Evolutionary conservation across 1,140 invertebrate species (phyloP).

Genomic region (Hormaphis cornu): DNA sequence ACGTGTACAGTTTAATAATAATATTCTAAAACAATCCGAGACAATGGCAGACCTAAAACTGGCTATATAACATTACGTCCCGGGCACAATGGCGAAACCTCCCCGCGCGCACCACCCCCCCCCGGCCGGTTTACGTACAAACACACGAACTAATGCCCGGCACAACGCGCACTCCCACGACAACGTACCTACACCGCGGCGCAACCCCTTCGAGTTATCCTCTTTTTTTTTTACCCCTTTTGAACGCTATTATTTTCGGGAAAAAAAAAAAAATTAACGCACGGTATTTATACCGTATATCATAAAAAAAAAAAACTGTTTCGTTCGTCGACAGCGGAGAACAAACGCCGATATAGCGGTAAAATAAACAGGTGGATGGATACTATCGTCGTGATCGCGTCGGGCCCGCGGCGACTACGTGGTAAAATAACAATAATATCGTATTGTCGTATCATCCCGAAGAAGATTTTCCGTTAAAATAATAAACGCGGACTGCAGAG

Average conservation of each 20-base stretch:
- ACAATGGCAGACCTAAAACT: conserved; percentile 33
- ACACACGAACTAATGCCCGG: conserved; percentile 17
- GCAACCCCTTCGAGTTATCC: conserved; percentile 14
- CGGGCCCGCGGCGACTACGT: too few relatives aligned
- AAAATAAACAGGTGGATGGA: too few relatives aligned
- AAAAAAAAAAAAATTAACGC: neutral
- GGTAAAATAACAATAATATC: too few relatives aligned
- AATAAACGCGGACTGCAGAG: too few relatives aligned
- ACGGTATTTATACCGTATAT: too few relatives aligned
- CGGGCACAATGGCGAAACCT: conserved; percentile 25
- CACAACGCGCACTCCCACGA: conserved; percentile 26
- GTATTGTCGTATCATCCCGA: too few relatives aligned
- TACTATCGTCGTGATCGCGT: too few relatives aligned
- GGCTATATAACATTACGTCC: conserved; percentile 31
- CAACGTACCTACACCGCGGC: neutral
- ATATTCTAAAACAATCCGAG: conserved; percentile 33
- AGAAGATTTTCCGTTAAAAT: too few relatives aligned
- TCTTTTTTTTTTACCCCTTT: neutral
- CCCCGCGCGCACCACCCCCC: neutral
- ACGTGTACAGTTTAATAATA: conserved; percentile 21
- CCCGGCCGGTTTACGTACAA: neutral
- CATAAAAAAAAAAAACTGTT: too few relatives aligned
- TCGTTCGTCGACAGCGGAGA: too few relatives aligned
- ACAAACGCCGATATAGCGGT: too few relatives aligned
- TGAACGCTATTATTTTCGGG: neutral